A percentile compares a stretch with the other conserved stretches of the same genome.
phyloP scores from a whole-genome alignment of 2,113 vertebrate species.

The Rutilus rutilus region DNA sequence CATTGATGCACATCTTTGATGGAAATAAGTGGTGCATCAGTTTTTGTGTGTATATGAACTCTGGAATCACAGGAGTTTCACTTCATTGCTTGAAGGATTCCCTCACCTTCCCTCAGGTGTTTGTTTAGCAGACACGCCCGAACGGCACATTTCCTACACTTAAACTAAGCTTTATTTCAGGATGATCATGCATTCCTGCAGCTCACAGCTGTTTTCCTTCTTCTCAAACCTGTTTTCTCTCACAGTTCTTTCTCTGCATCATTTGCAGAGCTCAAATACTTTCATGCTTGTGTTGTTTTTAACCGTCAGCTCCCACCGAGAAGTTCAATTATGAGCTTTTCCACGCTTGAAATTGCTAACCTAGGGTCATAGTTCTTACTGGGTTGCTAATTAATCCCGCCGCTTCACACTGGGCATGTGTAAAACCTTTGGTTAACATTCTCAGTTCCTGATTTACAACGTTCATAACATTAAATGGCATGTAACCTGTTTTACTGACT shows the following conservation, averaged over 20 bases:
- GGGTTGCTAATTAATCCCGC: neutral
- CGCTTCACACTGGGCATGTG: neutral
- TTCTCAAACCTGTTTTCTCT: slow-evolving; percentile 5
- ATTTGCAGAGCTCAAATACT: neutral
- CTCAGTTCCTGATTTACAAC: neutral
- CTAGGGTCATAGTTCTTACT: neutral
- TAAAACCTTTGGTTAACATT: neutral
- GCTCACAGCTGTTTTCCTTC: neutral
- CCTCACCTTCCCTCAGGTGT: slow-evolving; percentile 41
- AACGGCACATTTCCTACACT: slow-evolving; percentile 8
- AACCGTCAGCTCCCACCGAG: neutral
- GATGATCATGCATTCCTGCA: slow-evolving; percentile 15
- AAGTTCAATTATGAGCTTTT: neutral
- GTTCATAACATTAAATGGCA: neutral
- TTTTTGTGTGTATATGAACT: no score
- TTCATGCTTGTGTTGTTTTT: neutral
- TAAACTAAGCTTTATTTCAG: no score
- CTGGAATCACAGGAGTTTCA: neutral
- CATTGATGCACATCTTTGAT: no score
- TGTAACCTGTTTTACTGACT: neutral
- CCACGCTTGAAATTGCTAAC: neutral
- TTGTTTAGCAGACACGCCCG: slow-evolving; percentile 41
- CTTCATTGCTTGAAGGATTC: neutral
- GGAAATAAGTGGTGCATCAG: no score
- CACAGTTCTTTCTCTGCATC: neutral